phyloP scores from a whole-genome alignment of 2,888 invertebrate species.

The Trichopoda pennipes region DNA sequence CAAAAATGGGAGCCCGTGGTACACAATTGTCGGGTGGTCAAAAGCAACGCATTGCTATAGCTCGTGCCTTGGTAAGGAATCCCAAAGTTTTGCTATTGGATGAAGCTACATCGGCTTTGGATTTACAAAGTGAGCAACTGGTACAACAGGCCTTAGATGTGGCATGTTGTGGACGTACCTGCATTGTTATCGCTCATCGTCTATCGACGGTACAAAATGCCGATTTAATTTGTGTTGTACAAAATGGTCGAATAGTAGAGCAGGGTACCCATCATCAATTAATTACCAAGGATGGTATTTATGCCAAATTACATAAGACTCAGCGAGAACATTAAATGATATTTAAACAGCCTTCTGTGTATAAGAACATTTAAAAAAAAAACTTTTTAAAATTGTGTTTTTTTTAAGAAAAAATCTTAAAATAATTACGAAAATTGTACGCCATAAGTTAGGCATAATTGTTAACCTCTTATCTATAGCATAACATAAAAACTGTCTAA shows the following conservation, averaged over 20 bases:
- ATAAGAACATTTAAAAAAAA: slow-evolving; percentile 25
- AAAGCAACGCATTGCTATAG: slow-evolving; percentile 92
- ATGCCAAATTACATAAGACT: slow-evolving; percentile 85
- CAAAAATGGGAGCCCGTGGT: slow-evolving; percentile 88
- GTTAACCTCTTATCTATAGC: too few relatives aligned
- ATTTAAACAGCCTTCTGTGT: not conserved
- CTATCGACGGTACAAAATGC: slow-evolving; percentile 91
- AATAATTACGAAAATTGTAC: too few relatives aligned
- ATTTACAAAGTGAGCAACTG: slow-evolving; percentile 87
- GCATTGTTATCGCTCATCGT: slow-evolving; percentile 93
- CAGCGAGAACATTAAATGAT: slow-evolving; percentile 78
- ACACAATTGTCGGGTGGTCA: slow-evolving; percentile 92
- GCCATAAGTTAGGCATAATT: too few relatives aligned
- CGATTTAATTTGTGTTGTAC: slow-evolving; percentile 91
- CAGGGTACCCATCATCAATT: slow-evolving; percentile 89
- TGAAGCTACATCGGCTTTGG: slow-evolving; percentile 90
- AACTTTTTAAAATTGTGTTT: slow-evolving; percentile 2
- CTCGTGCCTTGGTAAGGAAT: slow-evolving; percentile 88
- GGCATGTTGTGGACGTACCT: slow-evolving; percentile 90
- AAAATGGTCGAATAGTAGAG: slow-evolving; percentile 88
- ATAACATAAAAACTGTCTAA: too few relatives aligned
- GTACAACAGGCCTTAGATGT: slow-evolving; percentile 93
- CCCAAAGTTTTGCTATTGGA: slow-evolving; percentile 88
- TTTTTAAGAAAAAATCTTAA: too few relatives aligned
- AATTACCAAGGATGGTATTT: slow-evolving; percentile 85